phyloP scores from a whole-genome alignment of 2,113 vertebrate species.

The Melanerpes formicivorus region DNA sequence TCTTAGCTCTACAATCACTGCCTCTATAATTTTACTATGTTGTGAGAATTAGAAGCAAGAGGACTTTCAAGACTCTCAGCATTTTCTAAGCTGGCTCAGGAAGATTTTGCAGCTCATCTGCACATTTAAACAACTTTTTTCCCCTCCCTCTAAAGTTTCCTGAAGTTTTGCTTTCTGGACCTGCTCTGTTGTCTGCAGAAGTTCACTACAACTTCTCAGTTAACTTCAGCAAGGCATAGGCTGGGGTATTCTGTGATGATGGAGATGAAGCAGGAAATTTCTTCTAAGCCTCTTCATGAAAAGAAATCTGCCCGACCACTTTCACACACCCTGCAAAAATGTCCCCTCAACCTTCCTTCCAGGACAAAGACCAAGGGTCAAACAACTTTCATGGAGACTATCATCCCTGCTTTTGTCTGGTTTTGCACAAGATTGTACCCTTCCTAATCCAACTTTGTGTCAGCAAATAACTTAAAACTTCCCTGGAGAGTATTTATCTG shows the following conservation, averaged over 20 bases:
- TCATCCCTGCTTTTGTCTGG: not conserved
- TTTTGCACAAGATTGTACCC: not conserved
- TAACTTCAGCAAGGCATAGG: not conserved
- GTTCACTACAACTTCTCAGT: not conserved
- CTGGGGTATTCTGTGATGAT: not conserved
- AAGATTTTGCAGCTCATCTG: not conserved
- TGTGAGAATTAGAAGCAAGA: not conserved
- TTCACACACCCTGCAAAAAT: not conserved
- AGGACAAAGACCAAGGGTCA: slow-evolving; percentile 18
- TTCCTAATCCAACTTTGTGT: slow-evolving; percentile 25
- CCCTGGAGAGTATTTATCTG: slow-evolving; percentile 44
- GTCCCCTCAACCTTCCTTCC: not conserved
- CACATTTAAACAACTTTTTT: not conserved
- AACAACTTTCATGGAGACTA: not conserved
- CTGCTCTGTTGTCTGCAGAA: not conserved
- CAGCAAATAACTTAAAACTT: slow-evolving; percentile 57
- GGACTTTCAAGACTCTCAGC: not conserved
- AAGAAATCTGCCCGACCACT: not conserved
- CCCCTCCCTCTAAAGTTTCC: too few relatives aligned
- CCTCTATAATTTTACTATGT: not conserved
- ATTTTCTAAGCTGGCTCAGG: not conserved
- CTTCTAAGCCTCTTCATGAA: not conserved
- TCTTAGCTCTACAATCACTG: not conserved
- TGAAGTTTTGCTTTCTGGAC: not conserved
- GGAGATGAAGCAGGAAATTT: not conserved